Base-by-base conservation (phyloP, 2,113 vertebrate species). In the Chunga burmeisteri region DNA sequence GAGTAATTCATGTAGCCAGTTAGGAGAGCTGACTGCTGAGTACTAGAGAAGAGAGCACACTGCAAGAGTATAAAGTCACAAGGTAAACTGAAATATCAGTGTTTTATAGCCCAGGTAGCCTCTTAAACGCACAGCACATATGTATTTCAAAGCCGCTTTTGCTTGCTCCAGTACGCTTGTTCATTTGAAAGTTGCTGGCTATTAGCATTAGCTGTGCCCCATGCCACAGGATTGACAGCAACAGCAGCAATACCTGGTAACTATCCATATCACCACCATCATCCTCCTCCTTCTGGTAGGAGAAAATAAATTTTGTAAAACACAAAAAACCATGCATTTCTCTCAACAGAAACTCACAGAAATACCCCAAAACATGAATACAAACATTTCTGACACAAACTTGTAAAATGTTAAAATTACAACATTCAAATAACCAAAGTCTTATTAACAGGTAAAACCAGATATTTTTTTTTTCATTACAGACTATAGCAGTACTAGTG, bases 231-330 rank as follows among this genome's bases (percentile, higher is more conserved):
- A 98, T 96, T 92, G 98, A 98, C 94, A 98, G 98, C 98, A 98
- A 97, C 92, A 98, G 97, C 95, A 97, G 98, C 97, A 98, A 98
- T 99, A 99, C 99, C 99, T 99, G 99, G 98, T 99, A 99, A 99
- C 99, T 99, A 99, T 99, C 99, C 99, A 99, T 99, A 99, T 99
- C 99, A 98, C 98, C 98, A 98, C 94, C 98, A 98, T 98, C 99
- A 98, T 99, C 99, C 95, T 98, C 98, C 96, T 98, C 98, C 98
- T 98, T 99, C 99, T 99, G 99, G 98, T 98, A 99, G 98, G 98
- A 98, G 98, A 99, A 98, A 99, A 99, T 98, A 99, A 96, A 99
- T 97, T 97, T 97, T 95, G 97, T 98, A 97, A 98, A 98, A 98
- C 98, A 99, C 94, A 98, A 77, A 93, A 98, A 84, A 94, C 97